Base-by-base conservation (phyloP, 2,113 vertebrate species). In the Caretta caretta region DNA sequence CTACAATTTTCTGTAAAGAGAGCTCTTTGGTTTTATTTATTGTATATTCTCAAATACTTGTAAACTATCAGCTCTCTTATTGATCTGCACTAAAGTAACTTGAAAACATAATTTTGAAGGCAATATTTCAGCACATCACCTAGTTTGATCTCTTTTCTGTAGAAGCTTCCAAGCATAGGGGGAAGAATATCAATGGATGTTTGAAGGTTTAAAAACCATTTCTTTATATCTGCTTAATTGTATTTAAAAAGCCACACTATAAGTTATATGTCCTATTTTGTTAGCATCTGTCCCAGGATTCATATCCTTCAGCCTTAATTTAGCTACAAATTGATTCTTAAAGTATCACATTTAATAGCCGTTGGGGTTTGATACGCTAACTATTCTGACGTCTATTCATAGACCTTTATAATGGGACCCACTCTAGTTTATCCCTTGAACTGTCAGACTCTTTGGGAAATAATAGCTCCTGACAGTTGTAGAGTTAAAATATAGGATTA, bases 401-500 rank as follows among this genome's bases (percentile, higher is more conserved):
- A 92, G 95, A 83, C 95, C 96, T 96, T 96, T 95, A 96, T 97
- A 93, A 95, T 93, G 82, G 92, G 94, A 94, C 95, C 93, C 93
- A 57, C 94, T 97, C 92, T 65, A 93, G 97, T 97, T 97, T 97
- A 97, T 96, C 95, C 96, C 92, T 92, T 93, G 94, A 97, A 96
- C 90, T 94, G 91, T 96, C 94, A 93, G 91, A 59, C 93, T 92
- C 93, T 84, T 57, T 54, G 86, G 93, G 92, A 97, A 97, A 97
- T 96, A 97, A 97, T 91, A 97, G 97, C 90, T 96, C 86, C 97
- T 97, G 97, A 96, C 97, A 94, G 97, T 97, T 96, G 90, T 59
- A 90, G 96, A 94, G 96, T 97, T 97, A 97, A 97, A 97, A 97
- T 97, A 97, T 94, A 96, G 97, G 98, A 97, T 98, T 97, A 97